Evolutionary conservation across 2,113 vertebrate species (phyloP), one percentile per base, ranked within the genome.

Genomic region (Scatophagus argus): DNA sequence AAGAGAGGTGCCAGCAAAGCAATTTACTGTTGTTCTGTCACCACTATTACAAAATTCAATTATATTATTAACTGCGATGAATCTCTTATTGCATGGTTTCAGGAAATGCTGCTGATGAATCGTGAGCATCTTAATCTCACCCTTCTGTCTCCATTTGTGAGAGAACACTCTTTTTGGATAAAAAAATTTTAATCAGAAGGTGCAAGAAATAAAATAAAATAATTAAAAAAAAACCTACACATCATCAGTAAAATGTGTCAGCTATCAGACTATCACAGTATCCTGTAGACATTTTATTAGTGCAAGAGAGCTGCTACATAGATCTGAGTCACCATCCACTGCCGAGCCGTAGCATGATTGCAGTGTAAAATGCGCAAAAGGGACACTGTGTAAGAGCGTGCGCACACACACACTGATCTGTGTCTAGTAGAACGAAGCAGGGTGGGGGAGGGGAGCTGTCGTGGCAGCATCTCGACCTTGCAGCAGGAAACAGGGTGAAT

Each of bases 401-500:
- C 27, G 44, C n/a, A 8, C 17, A 39, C 17, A 39, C 13, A 55
- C 27, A 70, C 71, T 75, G 56, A 77, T 82, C 74, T 54, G 74
- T 49, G 70, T 63, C 63, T 38, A 0, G 56, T 56, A 43, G 51
- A 78, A 56, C 27, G 11, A 70, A 64, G 83, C 31, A 5, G 74
- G 16, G 34, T 39, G 84, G 88, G 84, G 88, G 74, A 65, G 70
- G 81, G 85, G 77, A 11, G 47, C 59, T 36, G 47, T 4, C 31
- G 55, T 38, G 23, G 63, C 72, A 79, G 83, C 80, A 85, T 77
- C 87, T 83, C 61, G 68, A 90, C 90, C 88, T 93, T 91, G 91
- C 88, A 85, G 87, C 74, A 87, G 55, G 19, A 78, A 68, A 84
- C 54, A 78, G 68, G 77, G 41, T 90, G 75, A 91, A 93, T 89